Evolutionary conservation across 2,888 invertebrate species (phyloP), one percentile per base, ranked within the genome.

Genomic region (Drosophila borealis): DNA sequence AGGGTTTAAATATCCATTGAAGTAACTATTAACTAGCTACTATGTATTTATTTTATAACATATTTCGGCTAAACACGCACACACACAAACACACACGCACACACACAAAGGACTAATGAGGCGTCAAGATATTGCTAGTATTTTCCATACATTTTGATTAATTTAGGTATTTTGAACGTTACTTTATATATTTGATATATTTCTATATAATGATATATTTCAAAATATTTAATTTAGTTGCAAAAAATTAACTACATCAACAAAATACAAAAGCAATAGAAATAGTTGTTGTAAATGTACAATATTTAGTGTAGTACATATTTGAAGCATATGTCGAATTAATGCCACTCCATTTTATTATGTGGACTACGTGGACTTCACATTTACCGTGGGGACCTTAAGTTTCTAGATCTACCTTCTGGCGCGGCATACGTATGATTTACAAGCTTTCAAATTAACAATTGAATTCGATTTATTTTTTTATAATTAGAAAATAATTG

Each of bases 181-280:
- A 34, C 17, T 25, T 37, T 55, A 50, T 51, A 41, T 55, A 34
- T 59, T 19, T 60, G 17, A 57, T 49, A 19, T 45, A 60, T 41
- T 55, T 33, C 9, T 25, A 39, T 34, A 21, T 39, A 33, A 19
- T 62, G 41, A 9, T 48, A 45, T 37, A 33, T 55, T 45, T 56
- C 60, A 63, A 79, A 80, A 72, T 77, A 70, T 62, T 60, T 60
- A 54, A 46, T 53, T 57, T 37, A 67, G 29, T 63, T 70, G 21
- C 54, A 53, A 56, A 78, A 63, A 66, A 68, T 80, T 78, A 72
- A 66, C 81, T 78, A 76, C 70, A 67, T 75, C 72, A 79, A 74
- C 60, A 65, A 61, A 81, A 80, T 44, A 3, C 6, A 11, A 34
- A 59, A 45, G 5, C 37, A 13, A 46, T 55, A 53, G 63, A 69